Evolutionary conservation across 92 coral and sea anemone genomes (phyloP), one percentile per base, ranked within the genome.

Genomic region (Paramuricea clavata): DNA sequence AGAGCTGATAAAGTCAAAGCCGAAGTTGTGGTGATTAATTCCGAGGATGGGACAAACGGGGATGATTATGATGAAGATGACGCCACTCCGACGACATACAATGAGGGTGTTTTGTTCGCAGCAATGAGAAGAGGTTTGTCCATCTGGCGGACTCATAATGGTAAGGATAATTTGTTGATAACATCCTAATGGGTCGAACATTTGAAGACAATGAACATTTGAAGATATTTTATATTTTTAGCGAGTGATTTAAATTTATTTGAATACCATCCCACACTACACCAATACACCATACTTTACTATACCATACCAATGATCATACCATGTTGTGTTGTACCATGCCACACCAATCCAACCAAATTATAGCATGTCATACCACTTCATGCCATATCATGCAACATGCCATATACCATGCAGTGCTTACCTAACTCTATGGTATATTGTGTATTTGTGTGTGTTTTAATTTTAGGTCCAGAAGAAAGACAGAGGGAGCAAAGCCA

Each of bases 51-150:
- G 41, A 93, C 80, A 2, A 92, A 87, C 12, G 82, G 26, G 13
- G 91, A 94, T 16, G 85, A 89, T 9, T 83, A 73, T 32, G 90
- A 69, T 36, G 86, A 94, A 31, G 98, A 89, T 5, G 23, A 54
- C 27, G 34, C 8, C 0, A 59, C 34, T 30, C 71, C 73, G 15
- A 5, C 69, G 3, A 44, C 62, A 25, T 94, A 54, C 67, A 94
- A 87, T 83, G 98, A 94, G 85, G 87, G 87, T 68, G 95, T 89
- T 10, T 78, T 97, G 44, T 92, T 91, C 42, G 67, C 85, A 78
- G 99, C 99, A 27, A 93, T 97, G 98, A 91, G 90, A 44, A 85
- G 93, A 56, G 93, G 98, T 7, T 81, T 96, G 87, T 97, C 99
- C 10, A 94, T 96, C 44, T 97, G 99, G 99, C 95, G 85, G 67